Conservation (phyloP, 1,140 invertebrate species). For the Gonioctena quinquepunctata region DNA sequence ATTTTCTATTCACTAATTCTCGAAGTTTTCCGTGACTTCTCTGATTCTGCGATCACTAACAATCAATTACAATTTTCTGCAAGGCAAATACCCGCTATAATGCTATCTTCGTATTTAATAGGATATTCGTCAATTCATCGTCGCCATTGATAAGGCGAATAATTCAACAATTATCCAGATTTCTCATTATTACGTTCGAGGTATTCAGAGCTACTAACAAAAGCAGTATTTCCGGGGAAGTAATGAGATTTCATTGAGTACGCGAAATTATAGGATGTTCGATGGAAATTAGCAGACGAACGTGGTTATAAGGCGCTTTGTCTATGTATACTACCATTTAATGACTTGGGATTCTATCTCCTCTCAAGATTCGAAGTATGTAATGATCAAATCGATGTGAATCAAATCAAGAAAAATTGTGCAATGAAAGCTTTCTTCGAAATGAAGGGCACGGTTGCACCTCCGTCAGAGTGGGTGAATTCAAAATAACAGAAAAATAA, state of each 20-base stretch:
- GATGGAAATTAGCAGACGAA: not conserved
- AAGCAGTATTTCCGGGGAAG: not conserved
- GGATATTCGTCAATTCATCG: not conserved
- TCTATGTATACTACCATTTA: no score
- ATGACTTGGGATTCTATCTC: no score
- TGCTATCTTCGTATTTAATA: not conserved
- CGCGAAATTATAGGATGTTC: not conserved
- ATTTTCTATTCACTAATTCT: no score
- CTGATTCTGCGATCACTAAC: not conserved
- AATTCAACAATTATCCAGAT: not conserved
- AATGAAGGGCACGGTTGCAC: no score
- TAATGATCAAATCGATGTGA: no score
- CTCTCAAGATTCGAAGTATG: no score
- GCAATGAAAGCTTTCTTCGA: no score
- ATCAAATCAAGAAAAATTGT: no score
- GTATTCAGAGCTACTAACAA: not conserved
- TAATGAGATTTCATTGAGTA: not conserved
- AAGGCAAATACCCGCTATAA: not conserved
- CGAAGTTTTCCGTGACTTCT: not conserved
- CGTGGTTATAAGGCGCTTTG: no score
- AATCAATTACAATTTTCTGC: not conserved
- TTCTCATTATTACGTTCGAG: not conserved
- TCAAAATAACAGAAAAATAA: no score
- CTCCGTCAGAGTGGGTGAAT: no score
- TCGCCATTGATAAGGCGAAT: not conserved